Evolutionary conservation across 2,888 invertebrate genomes (phyloP).

Genomic region (Chrysolina haemoptera): DNA sequence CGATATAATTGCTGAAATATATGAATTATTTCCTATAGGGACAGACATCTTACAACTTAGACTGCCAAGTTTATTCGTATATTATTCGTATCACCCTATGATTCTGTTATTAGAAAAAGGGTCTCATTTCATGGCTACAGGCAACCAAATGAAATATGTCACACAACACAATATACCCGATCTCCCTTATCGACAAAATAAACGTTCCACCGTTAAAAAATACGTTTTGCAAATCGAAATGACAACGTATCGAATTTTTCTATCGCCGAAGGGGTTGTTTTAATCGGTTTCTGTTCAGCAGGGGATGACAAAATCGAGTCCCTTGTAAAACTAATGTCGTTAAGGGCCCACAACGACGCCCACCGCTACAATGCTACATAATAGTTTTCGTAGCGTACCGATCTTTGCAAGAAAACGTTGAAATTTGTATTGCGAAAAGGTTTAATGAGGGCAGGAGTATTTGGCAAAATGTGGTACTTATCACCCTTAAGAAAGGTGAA

Average conservation of each 20-base stretch:
- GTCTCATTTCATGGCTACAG: conserved; percentile 56
- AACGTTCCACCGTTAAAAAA: conserved; percentile 60
- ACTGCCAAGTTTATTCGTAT: conserved; percentile 59
- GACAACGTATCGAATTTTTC: conserved; percentile 70
- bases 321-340: conserved; percentile 65
- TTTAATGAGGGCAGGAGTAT: no score
- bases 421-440: no score
- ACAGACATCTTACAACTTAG: conserved; percentile 58
- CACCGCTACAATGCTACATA: conserved; percentile 64
- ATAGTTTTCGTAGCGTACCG: no score
- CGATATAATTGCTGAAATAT: conserved; percentile 35
- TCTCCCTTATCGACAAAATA: conserved; percentile 58
- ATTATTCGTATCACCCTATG: conserved; percentile 67
- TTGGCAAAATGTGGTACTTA: no score
- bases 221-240: conserved; percentile 67
- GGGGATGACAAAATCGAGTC: conserved; percentile 65
- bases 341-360: conserved; percentile 67
- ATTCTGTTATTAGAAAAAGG: conserved; percentile 68
- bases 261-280: conserved; percentile 69
- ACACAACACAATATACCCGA: conserved; percentile 46
- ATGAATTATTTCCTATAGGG: conserved; percentile 53
- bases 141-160: conserved; percentile 51
- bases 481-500: no score
- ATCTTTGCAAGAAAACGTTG: no score
- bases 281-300: conserved; percentile 68